Evolutionary conservation across 2,797 vertebrate genomes (phyloP), one percentile per base, ranked within the genome.

Genomic region (Pangasius djambal): DNA sequence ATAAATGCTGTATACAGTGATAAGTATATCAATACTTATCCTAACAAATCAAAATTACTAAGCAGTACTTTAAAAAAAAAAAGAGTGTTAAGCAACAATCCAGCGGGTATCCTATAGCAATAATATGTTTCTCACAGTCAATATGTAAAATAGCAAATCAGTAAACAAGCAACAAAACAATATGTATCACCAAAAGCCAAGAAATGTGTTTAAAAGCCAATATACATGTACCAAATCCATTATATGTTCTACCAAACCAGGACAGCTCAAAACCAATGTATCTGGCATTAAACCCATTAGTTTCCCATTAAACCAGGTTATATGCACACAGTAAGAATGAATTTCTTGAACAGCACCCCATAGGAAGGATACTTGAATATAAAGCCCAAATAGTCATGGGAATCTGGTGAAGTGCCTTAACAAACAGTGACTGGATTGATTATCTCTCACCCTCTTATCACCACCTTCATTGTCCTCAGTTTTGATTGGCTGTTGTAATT

Each of bases 401-500:
- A 81, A 57, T 34, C 31, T 25, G 8, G 31, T 61, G 22, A 59
- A 13, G 22, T 40, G 3, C 31, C 5, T 82, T 25, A 82, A 61
- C 55, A 25, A 37, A 40, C 57, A 82, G 18, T 37, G 55, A 15
- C 55, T 82, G 18, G 20, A 20, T 13, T 82, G 9, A 59, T 59
- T 25, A 59, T 40, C 18, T 61, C 20, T 25, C 28, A 31, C 55
- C 2, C 20, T 82, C 2, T 13, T 82, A 13, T 82, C 34, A 61
- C 12, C 31, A 59, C 10, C 79, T 6, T 78, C 44, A 52, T 2
- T n/a, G 13, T 78, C 75, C 75, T 18, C 48, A 6, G 8, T 28
- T 82, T 25, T 40, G 57, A 82, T 3, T 40, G 79, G 79, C 20
- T 82, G 34, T 82, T 82, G 31, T 82, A 61, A 82, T 82, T 61